Conservation (phyloP, 2,797 vertebrate genomes). For the Microctenopoma steveboyesi region DNA sequence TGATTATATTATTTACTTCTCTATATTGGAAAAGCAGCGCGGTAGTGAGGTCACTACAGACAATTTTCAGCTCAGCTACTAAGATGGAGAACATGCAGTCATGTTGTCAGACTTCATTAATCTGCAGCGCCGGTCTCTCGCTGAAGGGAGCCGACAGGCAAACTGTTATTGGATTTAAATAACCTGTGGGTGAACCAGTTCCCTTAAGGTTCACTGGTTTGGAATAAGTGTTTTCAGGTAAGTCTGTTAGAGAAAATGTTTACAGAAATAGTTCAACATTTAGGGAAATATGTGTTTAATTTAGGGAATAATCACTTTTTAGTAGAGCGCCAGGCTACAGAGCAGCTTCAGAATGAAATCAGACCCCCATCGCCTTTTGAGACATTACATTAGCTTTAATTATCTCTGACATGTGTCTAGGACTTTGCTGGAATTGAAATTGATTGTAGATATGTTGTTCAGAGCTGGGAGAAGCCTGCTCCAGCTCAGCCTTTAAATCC, state of each 20-base stretch:
- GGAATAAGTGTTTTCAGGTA: conserved; percentile 27
- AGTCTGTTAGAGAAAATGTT: conserved; percentile 6
- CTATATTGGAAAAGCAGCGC: background rate
- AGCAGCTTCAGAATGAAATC: too few species aligned
- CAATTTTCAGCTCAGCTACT: conserved; percentile 16
- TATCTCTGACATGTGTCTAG: background rate
- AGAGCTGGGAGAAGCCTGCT: too few species aligned
- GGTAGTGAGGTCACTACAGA: conserved; percentile 15
- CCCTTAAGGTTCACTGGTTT: conserved; percentile 11
- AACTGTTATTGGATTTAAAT: conserved; percentile 34
- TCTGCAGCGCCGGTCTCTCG: conserved; percentile 26
- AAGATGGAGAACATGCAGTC: conserved; percentile 14
- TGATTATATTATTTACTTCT: background rate
- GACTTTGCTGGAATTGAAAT: background rate
- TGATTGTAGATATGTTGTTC: background rate
- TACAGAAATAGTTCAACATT: conserved; percentile 1
- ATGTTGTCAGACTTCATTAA: conserved; percentile 40
- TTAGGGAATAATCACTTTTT: too few species aligned
- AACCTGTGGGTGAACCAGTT: conserved; percentile 20
- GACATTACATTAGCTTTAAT: background rate
- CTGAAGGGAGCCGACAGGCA: conserved; percentile 38
- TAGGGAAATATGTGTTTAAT: background rate
- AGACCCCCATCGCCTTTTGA: too few species aligned
- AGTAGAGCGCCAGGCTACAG: too few species aligned
- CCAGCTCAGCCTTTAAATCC: too few species aligned